These are phyloP conservation scores for Sinella curviseta DNA, from an alignment of 1,140 invertebrate genomes.

Conservation along the genomic window DNA sequence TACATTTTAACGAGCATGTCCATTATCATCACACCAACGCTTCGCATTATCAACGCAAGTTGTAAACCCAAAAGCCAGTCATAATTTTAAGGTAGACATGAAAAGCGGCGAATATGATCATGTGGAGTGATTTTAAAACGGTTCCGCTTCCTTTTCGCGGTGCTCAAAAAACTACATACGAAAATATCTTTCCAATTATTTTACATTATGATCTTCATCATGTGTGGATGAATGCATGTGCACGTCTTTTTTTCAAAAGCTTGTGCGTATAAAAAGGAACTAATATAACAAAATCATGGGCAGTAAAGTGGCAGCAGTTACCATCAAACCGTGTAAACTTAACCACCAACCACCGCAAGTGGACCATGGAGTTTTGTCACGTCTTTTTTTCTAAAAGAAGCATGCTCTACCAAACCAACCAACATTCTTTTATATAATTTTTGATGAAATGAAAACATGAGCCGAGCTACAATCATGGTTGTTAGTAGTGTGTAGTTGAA, in stretches of 20 bases:
- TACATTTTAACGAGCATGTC: neutral
- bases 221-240: neutral
- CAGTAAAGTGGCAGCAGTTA: slow-evolving; percentile 9
- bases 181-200: slow-evolving; percentile 3
- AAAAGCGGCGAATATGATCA: slow-evolving; percentile 18
- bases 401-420: neutral
- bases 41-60: too few relatives aligned
- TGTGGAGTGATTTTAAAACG: too few relatives aligned
- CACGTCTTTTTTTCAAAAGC: too few relatives aligned
- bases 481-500: too few relatives aligned
- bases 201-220: neutral
- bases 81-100: neutral
- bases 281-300: neutral
- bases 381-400: neutral
- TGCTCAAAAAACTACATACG: neutral
- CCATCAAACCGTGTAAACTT: slow-evolving; percentile 23
- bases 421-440: too few relatives aligned
- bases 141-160: neutral
- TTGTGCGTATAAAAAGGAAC: neutral
- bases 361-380: slow-evolving; percentile 19
- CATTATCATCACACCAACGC: neutral
- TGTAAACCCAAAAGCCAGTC: too few relatives aligned
- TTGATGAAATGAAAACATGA: too few relatives aligned
- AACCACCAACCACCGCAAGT: slow-evolving; percentile 8
- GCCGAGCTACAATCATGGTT: too few relatives aligned